A percentile compares a stretch with the other conserved stretches of the same genome.
These are phyloP conservation scores for Notoglanidium macrostoma DNA, from an alignment of 2,797 vertebrate genomes.

Conservation along the genomic window DNA sequence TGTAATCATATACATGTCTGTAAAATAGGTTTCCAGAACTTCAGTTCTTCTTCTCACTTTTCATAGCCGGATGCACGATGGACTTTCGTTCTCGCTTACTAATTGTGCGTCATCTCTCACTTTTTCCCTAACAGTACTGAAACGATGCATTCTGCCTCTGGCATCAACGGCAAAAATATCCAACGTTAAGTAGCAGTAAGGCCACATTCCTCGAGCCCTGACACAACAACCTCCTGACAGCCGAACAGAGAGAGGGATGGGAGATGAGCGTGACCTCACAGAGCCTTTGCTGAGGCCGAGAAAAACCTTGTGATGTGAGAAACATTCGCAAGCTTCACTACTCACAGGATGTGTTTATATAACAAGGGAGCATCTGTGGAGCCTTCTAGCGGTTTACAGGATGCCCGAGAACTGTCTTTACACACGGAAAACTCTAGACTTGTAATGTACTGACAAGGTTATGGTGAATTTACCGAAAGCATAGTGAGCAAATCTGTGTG, in stretches of 20 bases:
- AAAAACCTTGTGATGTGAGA: slow-evolving; percentile 31
- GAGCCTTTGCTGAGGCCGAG: slow-evolving; percentile 27
- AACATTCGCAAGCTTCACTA: slow-evolving; percentile 33
- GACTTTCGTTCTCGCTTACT: not conserved
- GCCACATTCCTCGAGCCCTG: slow-evolving; percentile 52
- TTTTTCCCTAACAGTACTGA: slow-evolving; percentile 16
- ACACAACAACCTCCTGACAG: slow-evolving; percentile 50
- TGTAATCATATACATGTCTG: not conserved
- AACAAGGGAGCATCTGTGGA: slow-evolving; percentile 47
- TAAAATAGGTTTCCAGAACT: not conserved
- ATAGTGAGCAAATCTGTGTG: not conserved
- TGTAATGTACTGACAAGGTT: not conserved
- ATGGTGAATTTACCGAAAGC: not conserved
- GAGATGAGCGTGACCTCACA: slow-evolving; percentile 52
- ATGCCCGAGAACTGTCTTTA: slow-evolving; percentile 46
- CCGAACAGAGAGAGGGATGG: slow-evolving; percentile 35
- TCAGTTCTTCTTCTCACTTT: not conserved
- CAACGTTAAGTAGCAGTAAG: slow-evolving; percentile 43
- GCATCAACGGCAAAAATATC: slow-evolving; percentile 56
- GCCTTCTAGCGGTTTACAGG: slow-evolving; percentile 51
- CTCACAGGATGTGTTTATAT: slow-evolving; percentile 54
- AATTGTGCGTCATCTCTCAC: not conserved
- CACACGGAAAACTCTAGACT: slow-evolving; percentile 22
- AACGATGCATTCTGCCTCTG: slow-evolving; percentile 50
- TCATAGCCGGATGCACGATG: not conserved